Conservation (phyloP, 1,140 invertebrate species). For the Achroia grisella region DNA sequence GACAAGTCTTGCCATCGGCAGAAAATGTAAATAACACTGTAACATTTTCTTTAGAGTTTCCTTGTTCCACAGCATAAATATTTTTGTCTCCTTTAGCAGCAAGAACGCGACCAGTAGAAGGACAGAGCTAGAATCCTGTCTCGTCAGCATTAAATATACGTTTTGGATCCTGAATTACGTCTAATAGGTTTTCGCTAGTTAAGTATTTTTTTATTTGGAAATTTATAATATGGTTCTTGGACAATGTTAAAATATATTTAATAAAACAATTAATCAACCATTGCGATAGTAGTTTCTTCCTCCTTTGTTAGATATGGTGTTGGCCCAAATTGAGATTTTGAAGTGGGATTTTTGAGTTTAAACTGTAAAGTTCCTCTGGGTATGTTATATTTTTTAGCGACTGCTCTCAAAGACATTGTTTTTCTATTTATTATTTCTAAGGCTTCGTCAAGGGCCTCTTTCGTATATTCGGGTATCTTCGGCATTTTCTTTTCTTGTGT, state of each 20-base stretch:
- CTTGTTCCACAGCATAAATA: background rate
- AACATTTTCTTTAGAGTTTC: background rate
- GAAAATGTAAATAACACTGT: background rate
- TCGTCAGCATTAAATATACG: constrained; percentile 4
- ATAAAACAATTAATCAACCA: constrained; percentile 6
- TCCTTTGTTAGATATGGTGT: constrained; percentile 7
- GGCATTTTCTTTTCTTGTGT: no score
- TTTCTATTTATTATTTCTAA: no score
- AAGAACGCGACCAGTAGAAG: background rate
- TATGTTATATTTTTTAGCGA: no score
- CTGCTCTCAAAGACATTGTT: no score
- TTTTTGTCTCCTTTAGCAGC: constrained; percentile 6
- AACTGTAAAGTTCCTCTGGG: constrained; percentile 8
- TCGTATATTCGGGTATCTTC: no score
- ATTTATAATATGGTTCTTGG: background rate
- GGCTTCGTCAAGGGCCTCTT: no score
- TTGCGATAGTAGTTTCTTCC: constrained; percentile 5
- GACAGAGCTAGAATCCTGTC: constrained; percentile 1
- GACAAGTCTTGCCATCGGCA: background rate
- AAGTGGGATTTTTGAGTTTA: constrained; percentile 8
- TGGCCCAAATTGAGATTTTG: constrained; percentile 10
- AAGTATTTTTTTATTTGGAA: background rate
- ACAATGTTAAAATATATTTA: no score
- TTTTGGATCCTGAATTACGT: background rate
- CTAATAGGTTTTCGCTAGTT: background rate